Evolutionary conservation across 2,113 vertebrate species (phyloP).

Genomic region (Arvicanthis niloticus): DNA sequence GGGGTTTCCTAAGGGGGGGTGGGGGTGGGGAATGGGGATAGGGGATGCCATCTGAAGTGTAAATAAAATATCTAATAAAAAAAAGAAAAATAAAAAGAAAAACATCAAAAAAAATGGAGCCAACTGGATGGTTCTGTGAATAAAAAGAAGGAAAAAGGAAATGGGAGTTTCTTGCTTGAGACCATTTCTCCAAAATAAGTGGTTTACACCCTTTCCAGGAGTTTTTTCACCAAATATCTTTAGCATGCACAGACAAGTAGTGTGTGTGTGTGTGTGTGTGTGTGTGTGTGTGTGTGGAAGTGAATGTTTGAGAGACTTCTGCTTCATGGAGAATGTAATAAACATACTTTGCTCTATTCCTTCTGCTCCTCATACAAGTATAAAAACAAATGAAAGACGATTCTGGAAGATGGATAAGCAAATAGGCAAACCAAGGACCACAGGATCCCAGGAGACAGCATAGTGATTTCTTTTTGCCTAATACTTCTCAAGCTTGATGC

Average conservation of each 20-base stretch:
- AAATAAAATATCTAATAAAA: too few relatives aligned
- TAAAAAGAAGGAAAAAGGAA: not conserved
- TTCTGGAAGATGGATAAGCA: not conserved
- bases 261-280: not conserved
- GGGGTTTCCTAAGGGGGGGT: too few relatives aligned
- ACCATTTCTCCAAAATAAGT: not conserved
- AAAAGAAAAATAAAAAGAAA: too few relatives aligned
- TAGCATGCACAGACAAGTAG: not conserved
- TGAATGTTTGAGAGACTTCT: not conserved
- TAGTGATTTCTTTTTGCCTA: not conserved
- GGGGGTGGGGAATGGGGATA: too few relatives aligned
- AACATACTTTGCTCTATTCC: not conserved
- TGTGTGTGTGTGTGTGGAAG: not conserved
- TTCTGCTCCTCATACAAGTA: not conserved
- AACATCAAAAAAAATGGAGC: not conserved
- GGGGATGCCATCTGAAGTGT: too few relatives aligned
- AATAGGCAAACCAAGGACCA: not conserved
- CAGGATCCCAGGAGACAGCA: not conserved
- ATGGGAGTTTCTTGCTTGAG: not conserved
- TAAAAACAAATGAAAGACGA: not conserved
- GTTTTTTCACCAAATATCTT: not conserved
- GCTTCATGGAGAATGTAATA: not conserved
- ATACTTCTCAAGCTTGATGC: not conserved
- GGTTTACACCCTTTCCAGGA: not conserved
- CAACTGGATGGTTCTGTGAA: too few relatives aligned